Evolutionary conservation across 2,113 vertebrate species (phyloP), one percentile per base, ranked within the genome.

Genomic region (Desmodus rotundus): DNA sequence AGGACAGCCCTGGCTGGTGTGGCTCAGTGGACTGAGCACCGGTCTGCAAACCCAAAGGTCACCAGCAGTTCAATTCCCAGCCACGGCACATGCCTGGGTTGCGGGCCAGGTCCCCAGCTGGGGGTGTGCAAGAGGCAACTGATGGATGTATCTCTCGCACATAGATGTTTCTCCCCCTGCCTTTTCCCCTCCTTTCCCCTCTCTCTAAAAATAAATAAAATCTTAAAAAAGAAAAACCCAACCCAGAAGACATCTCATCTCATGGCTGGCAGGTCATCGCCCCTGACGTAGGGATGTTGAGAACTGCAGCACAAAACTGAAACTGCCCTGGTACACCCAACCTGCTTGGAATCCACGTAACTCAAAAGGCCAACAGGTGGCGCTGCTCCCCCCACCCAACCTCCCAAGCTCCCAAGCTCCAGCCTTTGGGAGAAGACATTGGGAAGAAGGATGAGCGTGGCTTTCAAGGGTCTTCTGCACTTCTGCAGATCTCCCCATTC

Each of bases 331-430:
- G 19, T 4, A 61, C 22, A 58, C 15, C 22, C 17, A 54, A 65
- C 63, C 36, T 14, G 33, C 14, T 67, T 74, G 20, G 43, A 87
- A 92, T 70, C 36, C 15, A 12, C 9, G 7, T 73, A 94, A 89
- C 73, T 68, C 36, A 85, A 72, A 91, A 67, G 83, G 63, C 89
- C 94, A 86, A 90, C 54, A 97, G 96, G 85, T 97, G 95, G 93
- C 91, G 14, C 77, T 54, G 26, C 61, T 73, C 31, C 41, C 52
- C 26, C 56, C 45, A 38, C 47, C 92, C 26, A 89, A 70, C 38
- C 5, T 43, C 43, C 43, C 43, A 43, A 84, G 24, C n/a, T 78
- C 63, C 16, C 4, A 76, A 84, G 24, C 14, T 45, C 47, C 20
- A 58, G 45, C 41, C 72, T 76, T 82, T 47, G 41, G 87, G 91